These are phyloP conservation scores for Etheostoma nigrum DNA, from an alignment of 2,797 vertebrate species.

Conservation along the genomic window DNA sequence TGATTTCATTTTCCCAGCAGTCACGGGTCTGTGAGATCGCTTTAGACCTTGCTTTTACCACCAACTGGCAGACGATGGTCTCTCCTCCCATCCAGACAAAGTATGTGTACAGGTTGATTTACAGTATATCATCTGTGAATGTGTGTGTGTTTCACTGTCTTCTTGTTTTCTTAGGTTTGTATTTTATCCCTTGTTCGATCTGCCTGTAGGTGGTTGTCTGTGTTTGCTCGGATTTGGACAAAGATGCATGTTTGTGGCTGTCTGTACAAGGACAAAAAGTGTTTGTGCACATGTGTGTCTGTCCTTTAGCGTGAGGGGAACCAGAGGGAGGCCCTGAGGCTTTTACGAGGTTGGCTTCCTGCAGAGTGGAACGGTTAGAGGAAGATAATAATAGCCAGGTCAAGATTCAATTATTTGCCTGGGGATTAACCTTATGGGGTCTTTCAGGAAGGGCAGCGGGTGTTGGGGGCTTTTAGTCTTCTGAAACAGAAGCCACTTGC, in stretches of 20 bases:
- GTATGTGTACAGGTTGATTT: conserved; percentile 20
- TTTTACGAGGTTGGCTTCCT: conserved; percentile 73
- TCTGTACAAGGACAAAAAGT: conserved; percentile 43
- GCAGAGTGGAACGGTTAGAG: conserved; percentile 60
- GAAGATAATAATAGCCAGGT: conserved; percentile 78
- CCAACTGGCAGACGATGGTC: conserved; percentile 54
- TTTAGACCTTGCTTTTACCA: conserved; percentile 71
- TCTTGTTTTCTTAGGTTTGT: conserved; percentile 33
- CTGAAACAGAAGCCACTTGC: conserved; percentile 75
- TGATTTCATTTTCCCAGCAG: conserved; percentile 72
- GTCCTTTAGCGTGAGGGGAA: conserved; percentile 38
- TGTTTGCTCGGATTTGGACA: conserved; percentile 19
- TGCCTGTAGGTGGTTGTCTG: conserved; percentile 21
- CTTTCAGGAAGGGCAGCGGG: conserved; percentile 73
- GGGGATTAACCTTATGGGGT: conserved; percentile 79
- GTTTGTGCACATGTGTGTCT: conserved; percentile 37
- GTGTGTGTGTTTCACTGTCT: conserved; percentile 42
- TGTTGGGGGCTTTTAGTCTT: conserved; percentile 37
- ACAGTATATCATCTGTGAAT: conserved; percentile 24
- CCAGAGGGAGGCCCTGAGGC: conserved; percentile 56
- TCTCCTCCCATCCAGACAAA: conserved; percentile 42
- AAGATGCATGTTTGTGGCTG: conserved; percentile 21
- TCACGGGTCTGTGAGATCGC: conserved; percentile 72
- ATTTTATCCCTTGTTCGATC: conserved; percentile 40
- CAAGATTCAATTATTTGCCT: conserved; percentile 81